Conservation (phyloP, 2,797 vertebrate species). For the Poeciliopsis turneri region DNA sequence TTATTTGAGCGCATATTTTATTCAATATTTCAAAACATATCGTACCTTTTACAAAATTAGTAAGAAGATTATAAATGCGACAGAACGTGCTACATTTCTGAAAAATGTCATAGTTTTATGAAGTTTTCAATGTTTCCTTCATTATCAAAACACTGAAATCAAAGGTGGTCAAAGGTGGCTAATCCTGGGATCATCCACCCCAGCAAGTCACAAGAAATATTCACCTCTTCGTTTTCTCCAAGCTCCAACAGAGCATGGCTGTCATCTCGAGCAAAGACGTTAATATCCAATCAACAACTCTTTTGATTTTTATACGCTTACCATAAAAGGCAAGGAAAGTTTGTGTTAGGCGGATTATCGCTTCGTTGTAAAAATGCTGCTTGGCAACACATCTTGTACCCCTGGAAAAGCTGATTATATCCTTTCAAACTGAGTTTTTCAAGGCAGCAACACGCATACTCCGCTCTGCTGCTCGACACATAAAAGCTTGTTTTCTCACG, state of each 20-base stretch:
- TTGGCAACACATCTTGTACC: not conserved
- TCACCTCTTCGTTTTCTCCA: not conserved
- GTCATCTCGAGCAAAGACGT: no score
- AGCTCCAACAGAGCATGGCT: not conserved
- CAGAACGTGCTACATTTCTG: not conserved
- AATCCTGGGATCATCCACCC: not conserved
- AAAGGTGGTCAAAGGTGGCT: not conserved
- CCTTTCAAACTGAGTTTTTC: not conserved
- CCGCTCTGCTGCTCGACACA: not conserved
- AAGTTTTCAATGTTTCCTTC: not conserved
- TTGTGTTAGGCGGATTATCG: not conserved
- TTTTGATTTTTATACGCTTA: not conserved
- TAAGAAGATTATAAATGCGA: not conserved
- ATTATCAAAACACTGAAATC: not conserved
- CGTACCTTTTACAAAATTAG: not conserved
- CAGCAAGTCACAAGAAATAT: not conserved
- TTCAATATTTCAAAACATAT: not conserved
- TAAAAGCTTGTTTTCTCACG: not conserved
- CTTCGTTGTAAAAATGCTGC: not conserved
- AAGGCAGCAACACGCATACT: not conserved
- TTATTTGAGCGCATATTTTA: not conserved
- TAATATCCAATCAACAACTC: not conserved
- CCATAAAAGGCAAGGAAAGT: not conserved
- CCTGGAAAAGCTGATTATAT: not conserved
- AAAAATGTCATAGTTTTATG: not conserved